These are phyloP conservation scores for Galaxias olidus DNA, from an alignment of 2,797 vertebrate genomes.

Conservation along the genomic window DNA sequence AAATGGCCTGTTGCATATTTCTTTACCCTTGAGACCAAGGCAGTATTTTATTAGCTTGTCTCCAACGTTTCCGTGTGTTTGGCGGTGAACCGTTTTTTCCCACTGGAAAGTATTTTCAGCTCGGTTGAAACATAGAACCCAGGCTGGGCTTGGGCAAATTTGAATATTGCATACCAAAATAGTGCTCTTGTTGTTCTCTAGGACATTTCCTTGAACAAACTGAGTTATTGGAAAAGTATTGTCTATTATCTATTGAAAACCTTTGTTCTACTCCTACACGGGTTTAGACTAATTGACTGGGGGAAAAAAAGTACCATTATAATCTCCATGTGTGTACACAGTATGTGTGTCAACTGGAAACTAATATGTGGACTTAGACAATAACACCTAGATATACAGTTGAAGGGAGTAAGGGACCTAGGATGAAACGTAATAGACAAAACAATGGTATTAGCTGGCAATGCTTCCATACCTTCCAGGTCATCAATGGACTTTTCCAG, in stretches of 20 bases:
- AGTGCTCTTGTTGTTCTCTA: conserved; percentile 16
- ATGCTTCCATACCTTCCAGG: conserved; percentile 89
- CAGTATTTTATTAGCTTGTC: conserved; percentile 30
- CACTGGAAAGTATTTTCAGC: conserved; percentile 26
- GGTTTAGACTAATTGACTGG: not conserved
- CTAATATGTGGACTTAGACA: too few relatives aligned
- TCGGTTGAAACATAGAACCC: conserved; percentile 37
- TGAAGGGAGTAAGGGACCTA: too few relatives aligned
- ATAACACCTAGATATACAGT: too few relatives aligned
- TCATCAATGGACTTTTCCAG: conserved; percentile 98
- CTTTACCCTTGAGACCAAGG: conserved; percentile 15
- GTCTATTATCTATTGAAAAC: too few relatives aligned
- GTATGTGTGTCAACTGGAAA: not conserved
- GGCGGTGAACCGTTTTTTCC: conserved; percentile 28
- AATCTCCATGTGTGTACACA: not conserved
- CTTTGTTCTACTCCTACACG: not conserved
- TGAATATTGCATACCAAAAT: conserved; percentile 15
- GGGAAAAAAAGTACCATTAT: not conserved
- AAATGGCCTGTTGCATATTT: conserved; percentile 12
- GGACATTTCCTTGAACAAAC: not conserved
- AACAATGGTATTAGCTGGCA: not conserved
- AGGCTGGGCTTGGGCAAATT: conserved; percentile 15
- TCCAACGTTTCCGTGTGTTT: conserved; percentile 35
- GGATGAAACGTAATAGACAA: not conserved
- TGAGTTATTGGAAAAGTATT: not conserved